Base-by-base conservation (phyloP, 2,113 vertebrate species). In the Ariopsis seemanni region DNA sequence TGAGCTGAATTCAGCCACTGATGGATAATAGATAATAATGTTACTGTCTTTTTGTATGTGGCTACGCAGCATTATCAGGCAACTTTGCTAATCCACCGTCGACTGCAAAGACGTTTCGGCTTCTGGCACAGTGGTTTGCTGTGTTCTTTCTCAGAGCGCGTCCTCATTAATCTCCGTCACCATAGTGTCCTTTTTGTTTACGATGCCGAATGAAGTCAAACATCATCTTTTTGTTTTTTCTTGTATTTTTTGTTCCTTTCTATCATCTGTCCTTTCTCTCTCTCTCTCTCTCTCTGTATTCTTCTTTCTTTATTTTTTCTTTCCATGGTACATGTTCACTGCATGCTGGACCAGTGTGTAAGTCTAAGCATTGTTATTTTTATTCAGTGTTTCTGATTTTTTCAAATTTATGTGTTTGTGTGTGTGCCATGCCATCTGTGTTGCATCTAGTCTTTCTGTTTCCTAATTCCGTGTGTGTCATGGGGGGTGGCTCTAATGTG, bases 271-370 rank as follows among this genome's bases (percentile, higher is more conserved):
- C 75, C 57, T 34, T 87, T 82, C 60, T 88, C 27, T 85, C 52
- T 78, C 80, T 83, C 53, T 74, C 83, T 50, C 55, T 83, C 18
- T 72, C 34, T 84, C 11, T 25, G 65, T 65, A 17, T 85, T 55
- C 88, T 30, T 86, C 60, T 88, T 22, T 85, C 52, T 79, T 67
- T 83, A 4, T 89, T 17, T 65, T n/a, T 18, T 63, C 77, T 80
- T 84, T 89, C 84, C 88, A 92, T 93, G 95, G 89, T 92, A 93
- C 93, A 94, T 60, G 92, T 93, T 93, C 92, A 94, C 95, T 94
- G 95, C 96, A 93, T 96, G 94, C 88, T 14, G 92, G 89, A 93
- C 90, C 95, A 99, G 97, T 98, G 95, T 98, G 97, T 99, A 99
- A 98, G 97, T 94, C 85, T 80, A 88, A 88, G 14, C 58, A 85